Base-by-base conservation (phyloP, 2,888 invertebrate genomes). In the Pherbina coryleti region DNA sequence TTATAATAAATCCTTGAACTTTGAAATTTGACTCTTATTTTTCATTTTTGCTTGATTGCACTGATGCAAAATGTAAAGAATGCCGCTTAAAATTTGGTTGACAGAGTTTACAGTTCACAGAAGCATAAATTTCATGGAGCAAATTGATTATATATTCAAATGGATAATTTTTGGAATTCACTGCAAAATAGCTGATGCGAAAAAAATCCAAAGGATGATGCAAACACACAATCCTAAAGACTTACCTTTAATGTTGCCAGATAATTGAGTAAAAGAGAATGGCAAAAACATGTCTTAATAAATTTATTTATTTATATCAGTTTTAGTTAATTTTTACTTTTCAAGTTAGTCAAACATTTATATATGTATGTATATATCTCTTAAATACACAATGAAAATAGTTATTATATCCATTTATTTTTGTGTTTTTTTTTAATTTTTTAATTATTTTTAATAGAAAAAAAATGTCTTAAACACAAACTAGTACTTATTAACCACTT, bases 371-470 rank as follows among this genome's bases (percentile, higher is more conserved):
- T 60, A 25, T 66, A 66, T 66, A 34, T 71, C 3, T 55, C 57
- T 57, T 44, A 57, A 72, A 22, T 72, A 37, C 72, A 57, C 72
- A 72, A 72, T 72, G 34, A 57, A 71, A 72, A 72, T 72, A 5
- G 37, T 72, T 34, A 22, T 28, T n/a, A 51, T 28, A 51, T 28
- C 14, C 17, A 49, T 70, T 51, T 70, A 66, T 8, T 51, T n/a
- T 22, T 69, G 4, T 49, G 14, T 62, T 62, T 31, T 7, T 3
- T 25, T 31, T 3, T 3, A 5, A n/a, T 7, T 31, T 31, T 8
- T 17, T 64, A 64, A 34, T 34, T 44, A 37, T 64, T 64, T 34
- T 66, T n/a, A 28, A 31, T 31, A 25, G 22, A 25, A 14, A 19
- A 4, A 9, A 9, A 14, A 60, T 19, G 25, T 22, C 9, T 60